A percentile compares a stretch with the other conserved stretches of the same genome.
Conservation (phyloP, 92 coral and sea anemone species). For the Meandrina meandrites region DNA sequence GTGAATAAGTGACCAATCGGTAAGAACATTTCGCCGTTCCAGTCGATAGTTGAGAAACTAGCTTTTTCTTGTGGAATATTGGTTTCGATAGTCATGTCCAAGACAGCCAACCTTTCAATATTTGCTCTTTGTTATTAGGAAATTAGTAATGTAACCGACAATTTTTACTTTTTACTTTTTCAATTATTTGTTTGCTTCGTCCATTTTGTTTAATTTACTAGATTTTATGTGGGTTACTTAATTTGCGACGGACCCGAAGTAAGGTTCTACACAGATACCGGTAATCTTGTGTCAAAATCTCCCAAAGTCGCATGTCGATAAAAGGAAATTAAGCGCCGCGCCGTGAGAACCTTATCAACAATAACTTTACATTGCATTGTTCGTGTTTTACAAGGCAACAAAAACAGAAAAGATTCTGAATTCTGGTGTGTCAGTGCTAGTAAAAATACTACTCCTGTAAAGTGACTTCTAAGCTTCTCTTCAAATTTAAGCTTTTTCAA, state of each 20-base stretch:
- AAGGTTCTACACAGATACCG: conserved; percentile 17
- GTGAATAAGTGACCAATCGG: background rate
- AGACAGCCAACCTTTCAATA: background rate
- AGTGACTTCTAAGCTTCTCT: background rate
- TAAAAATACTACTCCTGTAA: background rate
- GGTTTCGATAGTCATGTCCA: background rate
- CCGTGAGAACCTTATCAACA: background rate
- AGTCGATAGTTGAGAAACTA: background rate
- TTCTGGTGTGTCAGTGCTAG: background rate
- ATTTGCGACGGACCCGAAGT: conserved; percentile 4
- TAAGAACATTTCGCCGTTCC: background rate
- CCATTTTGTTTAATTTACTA: background rate
- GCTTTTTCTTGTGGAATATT: background rate
- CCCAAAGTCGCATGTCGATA: background rate
- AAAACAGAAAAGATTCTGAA: background rate
- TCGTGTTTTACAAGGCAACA: background rate
- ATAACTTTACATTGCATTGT: background rate
- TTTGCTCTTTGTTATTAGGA: conserved; percentile 8
- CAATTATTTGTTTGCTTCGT: background rate
- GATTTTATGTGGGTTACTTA: background rate
- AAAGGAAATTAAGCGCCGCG: conserved; percentile 3
- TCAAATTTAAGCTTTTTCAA: background rate
- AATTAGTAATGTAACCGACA: conserved; percentile 24
- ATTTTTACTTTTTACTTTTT: background rate
- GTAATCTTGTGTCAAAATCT: conserved; percentile 8